Evolutionary conservation across 2,888 invertebrate species (phyloP), one percentile per base, ranked within the genome.

Genomic region (Anagyrus pseudococci): DNA sequence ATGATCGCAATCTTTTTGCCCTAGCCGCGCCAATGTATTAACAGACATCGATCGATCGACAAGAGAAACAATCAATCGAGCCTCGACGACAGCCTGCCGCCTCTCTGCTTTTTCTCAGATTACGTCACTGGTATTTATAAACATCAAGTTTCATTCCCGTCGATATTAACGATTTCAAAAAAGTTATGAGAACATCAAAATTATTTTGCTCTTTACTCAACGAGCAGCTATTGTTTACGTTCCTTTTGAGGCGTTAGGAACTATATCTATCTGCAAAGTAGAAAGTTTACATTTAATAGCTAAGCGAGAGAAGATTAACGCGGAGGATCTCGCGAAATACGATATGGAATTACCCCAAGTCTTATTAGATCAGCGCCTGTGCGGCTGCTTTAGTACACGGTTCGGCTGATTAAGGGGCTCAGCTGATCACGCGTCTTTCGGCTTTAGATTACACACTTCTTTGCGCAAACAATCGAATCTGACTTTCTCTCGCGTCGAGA

Each of bases 271-370:
- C n/a, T n/a, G n/a, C n/a, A n/a, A n/a, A n/a, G n/a, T n/a, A 37
- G 33, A 37, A 37, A 37, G 33, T 37, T 10, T 15, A 8, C 13
- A 37, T 8, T 15, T 8, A 37, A 37, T 8, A 37, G 15, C 33
- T 15, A 37, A 37, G 33, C 10, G 2, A 4, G 37, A 26, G 37
- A 25, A 22, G 53, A 52, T 47, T 46, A 53, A 25, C 20, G 25
- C 29, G 15, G 41, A 40, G 15, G 2, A 37, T 37, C 3, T 10
- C 8, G 8, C 10, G 58, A 67, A 68, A 71, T 58, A 58, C 65
- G 61, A 67, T 68, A 69, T 54, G 60, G 63, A 57, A 70, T 68
- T 70, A 68, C 55, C 63, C 59, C n/a, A 4, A 43, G 50, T 23
- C n/a, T 22, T 20, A 49, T 29, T n/a, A n/a, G n/a, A n/a, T n/a